These are phyloP conservation scores for Pterocles orientalis DNA, from an alignment of 2,113 vertebrate genomes.

Conservation along the genomic window DNA sequence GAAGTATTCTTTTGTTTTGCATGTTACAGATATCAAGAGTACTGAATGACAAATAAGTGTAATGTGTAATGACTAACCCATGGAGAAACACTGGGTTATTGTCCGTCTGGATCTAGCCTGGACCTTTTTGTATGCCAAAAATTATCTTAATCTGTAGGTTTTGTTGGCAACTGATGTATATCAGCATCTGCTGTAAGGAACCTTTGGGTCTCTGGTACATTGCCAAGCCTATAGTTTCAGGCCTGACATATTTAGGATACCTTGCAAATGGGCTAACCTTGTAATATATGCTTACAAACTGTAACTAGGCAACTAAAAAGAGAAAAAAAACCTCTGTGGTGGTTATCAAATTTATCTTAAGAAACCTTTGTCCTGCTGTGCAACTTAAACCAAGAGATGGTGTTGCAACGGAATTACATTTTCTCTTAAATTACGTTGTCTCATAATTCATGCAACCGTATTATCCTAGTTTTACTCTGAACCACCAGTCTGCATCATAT, in stretches of 20 bases:
- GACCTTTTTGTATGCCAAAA: not conserved
- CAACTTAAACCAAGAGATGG: not conserved
- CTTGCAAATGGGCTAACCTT: conserved; percentile 14
- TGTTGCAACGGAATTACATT: not conserved
- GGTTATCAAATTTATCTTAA: conserved; percentile 12
- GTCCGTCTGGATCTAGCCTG: not conserved
- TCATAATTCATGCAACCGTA: not conserved
- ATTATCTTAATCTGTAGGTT: not conserved
- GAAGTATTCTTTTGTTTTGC: not conserved
- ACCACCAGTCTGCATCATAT: not conserved
- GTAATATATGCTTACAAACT: conserved; percentile 9
- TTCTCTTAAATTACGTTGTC: not conserved
- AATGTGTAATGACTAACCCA: not conserved
- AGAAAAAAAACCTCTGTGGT: not conserved
- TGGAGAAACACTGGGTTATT: not conserved
- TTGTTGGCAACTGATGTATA: not conserved
- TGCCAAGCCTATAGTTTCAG: conserved; percentile 23
- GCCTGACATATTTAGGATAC: not conserved
- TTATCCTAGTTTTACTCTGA: not conserved
- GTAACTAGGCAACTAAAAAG: conserved; percentile 30
- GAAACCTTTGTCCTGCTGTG: not conserved
- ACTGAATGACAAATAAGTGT: not conserved
- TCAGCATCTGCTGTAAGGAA: not conserved
- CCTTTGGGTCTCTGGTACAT: not conserved
- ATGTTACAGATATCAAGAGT: not conserved